Percentiles rank a stretch among this genome's conserved stretches.
Conservation (phyloP, 2,113 vertebrate species). For the Melanerpes aurifrons region DNA sequence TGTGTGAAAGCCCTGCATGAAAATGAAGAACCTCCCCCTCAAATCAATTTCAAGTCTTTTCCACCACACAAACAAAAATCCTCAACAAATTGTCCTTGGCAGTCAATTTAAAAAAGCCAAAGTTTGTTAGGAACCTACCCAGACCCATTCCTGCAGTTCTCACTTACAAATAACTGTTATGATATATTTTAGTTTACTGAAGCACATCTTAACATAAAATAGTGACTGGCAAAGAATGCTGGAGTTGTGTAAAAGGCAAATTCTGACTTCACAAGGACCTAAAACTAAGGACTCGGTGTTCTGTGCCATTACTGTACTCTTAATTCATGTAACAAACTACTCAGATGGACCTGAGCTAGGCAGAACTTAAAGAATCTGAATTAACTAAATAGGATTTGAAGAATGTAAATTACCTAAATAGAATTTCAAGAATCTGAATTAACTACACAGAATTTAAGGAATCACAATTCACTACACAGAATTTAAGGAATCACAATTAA, state of each 20-base stretch:
- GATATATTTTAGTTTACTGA: too few species aligned
- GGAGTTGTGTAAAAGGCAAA: neutral
- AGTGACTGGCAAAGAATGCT: neutral
- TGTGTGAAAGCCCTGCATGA: neutral
- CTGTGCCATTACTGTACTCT: neutral
- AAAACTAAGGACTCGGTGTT: neutral
- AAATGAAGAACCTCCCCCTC: neutral
- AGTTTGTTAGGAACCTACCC: neutral
- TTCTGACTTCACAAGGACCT: neutral
- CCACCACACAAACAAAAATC: neutral
- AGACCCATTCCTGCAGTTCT: neutral
- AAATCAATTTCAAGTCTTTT: neutral
- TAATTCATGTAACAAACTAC: neutral
- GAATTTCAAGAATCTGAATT: too few species aligned
- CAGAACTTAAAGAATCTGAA: too few species aligned
- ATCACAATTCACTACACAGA: too few species aligned
- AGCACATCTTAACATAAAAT: too few species aligned
- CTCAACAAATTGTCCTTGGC: neutral
- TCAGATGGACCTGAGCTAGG: neutral
- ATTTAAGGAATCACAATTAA: too few species aligned
- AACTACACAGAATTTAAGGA: too few species aligned
- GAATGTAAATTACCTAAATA: too few species aligned
- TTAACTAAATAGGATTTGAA: too few species aligned
- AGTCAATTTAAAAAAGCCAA: neutral
- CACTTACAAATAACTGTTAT: neutral